Percentiles rank a stretch among this genome's conserved stretches.
phyloP scores from a whole-genome alignment of 2,113 vertebrate genomes.

The Thalassoma bifasciatum region DNA sequence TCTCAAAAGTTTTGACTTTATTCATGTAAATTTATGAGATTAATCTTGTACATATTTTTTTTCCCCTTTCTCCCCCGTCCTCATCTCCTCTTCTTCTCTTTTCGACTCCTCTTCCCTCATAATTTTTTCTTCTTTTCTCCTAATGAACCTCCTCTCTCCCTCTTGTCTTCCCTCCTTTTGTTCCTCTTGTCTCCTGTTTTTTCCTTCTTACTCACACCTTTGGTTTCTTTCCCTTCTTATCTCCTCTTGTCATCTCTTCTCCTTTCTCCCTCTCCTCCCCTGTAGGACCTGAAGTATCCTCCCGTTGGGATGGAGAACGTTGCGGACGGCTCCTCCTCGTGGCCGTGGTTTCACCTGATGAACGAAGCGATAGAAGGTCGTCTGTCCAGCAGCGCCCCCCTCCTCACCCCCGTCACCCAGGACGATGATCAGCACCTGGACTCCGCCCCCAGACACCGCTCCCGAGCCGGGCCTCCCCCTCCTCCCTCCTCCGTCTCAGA shows the following conservation, averaged over 20 bases:
- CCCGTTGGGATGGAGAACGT: slow-evolving; percentile 77
- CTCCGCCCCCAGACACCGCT: slow-evolving; percentile 42
- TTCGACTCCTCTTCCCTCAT: too few species aligned
- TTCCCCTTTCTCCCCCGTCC: too few species aligned
- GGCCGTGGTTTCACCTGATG: slow-evolving; percentile 85
- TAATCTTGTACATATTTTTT: too few species aligned
- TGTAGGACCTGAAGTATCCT: slow-evolving; percentile 82
- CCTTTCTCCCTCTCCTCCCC: not conserved
- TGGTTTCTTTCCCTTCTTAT: accelerated
- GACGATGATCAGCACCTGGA: slow-evolving; percentile 47
- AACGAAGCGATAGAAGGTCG: slow-evolving; percentile 83
- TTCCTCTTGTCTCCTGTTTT: too few species aligned
- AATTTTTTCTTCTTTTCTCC: too few species aligned
- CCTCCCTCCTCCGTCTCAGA: slow-evolving; percentile 48
- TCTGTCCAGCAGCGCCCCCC: slow-evolving; percentile 67
- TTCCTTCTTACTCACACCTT: too few species aligned
- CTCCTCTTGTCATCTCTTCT: not conserved
- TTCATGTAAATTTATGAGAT: too few species aligned
- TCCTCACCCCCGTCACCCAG: slow-evolving; percentile 67
- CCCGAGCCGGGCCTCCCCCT: slow-evolving; percentile 20
- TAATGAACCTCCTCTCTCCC: not conserved
- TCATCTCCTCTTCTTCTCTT: too few species aligned
- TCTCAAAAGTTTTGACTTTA: too few species aligned
- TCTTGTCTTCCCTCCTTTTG: too few species aligned
- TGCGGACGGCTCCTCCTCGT: slow-evolving; percentile 71